Conservation (phyloP, 2,797 vertebrate species). For the Ctenochaetus hawaiiensis region DNA sequence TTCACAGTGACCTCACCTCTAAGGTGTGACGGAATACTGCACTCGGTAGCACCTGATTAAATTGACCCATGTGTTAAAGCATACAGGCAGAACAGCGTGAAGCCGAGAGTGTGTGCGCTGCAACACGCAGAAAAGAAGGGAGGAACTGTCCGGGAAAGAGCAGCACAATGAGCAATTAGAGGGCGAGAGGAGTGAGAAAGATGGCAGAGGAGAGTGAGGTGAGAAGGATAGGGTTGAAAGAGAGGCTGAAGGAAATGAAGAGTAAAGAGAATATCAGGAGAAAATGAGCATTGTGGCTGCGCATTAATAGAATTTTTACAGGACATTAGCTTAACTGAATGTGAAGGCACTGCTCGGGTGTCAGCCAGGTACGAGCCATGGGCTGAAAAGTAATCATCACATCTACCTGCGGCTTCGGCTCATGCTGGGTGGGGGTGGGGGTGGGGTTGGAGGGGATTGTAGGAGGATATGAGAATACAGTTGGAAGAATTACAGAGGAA, state of each 20-base stretch:
- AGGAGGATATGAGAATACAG: not conserved
- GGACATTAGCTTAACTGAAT: slow-evolving; percentile 69
- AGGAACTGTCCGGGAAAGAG: slow-evolving; percentile 4
- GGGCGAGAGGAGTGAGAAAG: slow-evolving; percentile 24
- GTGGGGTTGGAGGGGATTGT: too few species aligned
- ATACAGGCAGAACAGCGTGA: slow-evolving; percentile 5
- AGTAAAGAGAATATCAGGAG: slow-evolving; percentile 43
- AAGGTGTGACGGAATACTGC: slow-evolving; percentile 51
- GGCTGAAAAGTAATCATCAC: slow-evolving; percentile 48
- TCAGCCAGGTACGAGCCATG: slow-evolving; percentile 43
- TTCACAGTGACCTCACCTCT: slow-evolving; percentile 62
- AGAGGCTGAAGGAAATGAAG: slow-evolving; percentile 39
- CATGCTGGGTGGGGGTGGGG: not conserved
- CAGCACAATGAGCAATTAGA: slow-evolving; percentile 47
- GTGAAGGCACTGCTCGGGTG: slow-evolving; percentile 18
- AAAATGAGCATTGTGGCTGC: slow-evolving; percentile 38
- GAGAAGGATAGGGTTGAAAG: slow-evolving; percentile 39
- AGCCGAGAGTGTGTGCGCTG: not conserved
- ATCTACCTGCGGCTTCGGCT: slow-evolving; percentile 30
- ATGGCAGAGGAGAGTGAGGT: slow-evolving; percentile 12
- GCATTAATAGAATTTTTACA: slow-evolving; percentile 67
- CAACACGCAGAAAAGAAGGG: not conserved
- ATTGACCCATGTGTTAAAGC: slow-evolving; percentile 58
- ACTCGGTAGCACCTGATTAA: slow-evolving; percentile 60
- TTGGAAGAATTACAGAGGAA: not conserved